Conservation (phyloP, 1,140 invertebrate genomes). For the Schlechtendalia chinensis region DNA sequence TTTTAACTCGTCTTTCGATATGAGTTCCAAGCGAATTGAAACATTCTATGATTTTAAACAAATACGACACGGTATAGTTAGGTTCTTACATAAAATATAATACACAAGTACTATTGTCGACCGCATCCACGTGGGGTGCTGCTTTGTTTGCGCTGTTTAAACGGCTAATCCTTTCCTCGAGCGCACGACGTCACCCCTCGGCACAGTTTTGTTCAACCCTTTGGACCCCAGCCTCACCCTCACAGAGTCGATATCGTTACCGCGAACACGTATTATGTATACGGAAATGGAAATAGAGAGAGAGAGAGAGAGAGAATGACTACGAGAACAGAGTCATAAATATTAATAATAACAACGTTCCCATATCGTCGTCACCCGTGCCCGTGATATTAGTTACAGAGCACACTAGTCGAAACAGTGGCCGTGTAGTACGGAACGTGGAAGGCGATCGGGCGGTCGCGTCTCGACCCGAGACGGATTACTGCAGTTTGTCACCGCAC, state of each 20-base stretch:
- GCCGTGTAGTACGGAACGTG: not conserved
- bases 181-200: not conserved
- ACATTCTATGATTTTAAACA: too few relatives aligned
- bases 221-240: not conserved
- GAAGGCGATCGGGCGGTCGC: not conserved
- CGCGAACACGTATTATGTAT: too few relatives aligned
- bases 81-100: not conserved
- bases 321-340: not conserved
- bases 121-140: not conserved
- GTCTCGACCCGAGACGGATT: constrained; percentile 40
- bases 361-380: not conserved
- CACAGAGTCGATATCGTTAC: too few relatives aligned
- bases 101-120: not conserved
- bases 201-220: not conserved
- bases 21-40: too few relatives aligned
- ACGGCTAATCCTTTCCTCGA: constrained; percentile 41
- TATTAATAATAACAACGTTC: constrained; percentile 36
- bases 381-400: too few relatives aligned
- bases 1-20: too few relatives aligned
- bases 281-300: too few relatives aligned
- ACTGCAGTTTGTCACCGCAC: not conserved
- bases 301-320: not conserved
- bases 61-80: too few relatives aligned
- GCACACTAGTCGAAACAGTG: too few relatives aligned
- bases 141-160: constrained; percentile 38